Base-by-base conservation (phyloP, 2,113 vertebrate genomes). In the Chaenogobius annularis region DNA sequence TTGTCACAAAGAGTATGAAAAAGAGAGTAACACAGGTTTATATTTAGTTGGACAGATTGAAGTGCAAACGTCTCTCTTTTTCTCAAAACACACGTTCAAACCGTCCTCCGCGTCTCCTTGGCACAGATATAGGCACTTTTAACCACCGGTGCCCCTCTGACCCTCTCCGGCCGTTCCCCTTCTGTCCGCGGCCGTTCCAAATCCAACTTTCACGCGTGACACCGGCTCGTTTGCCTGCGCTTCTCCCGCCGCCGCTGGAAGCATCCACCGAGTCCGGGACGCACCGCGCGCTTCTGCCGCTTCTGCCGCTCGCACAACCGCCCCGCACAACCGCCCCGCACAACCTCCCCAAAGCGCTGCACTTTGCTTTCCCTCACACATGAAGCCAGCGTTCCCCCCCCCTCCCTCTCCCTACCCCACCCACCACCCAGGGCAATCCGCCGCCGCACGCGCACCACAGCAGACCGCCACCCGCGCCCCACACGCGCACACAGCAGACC, bases 291-390 rank as follows among this genome's bases (percentile, higher is more conserved):
- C 54, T 23, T 5, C 26, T 31, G 14, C 26, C 13, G 26, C 50
- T 10, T 10, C 19, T 20, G 50, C 50, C 50, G n/a, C 55, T 9
- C 37, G 11, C 55, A 26, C 23, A 31, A 13, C 23, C 12, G 23
- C 56, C 56, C n/a, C n/a, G n/a, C n/a, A n/a, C n/a, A n/a, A 26
- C 55, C 35, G 35, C 35, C 35, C 13, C 23, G 14, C 23, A 59
- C 86, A 92, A 82, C 92, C 89, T 91, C 91, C 35, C 91, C 94
- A 91, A 94, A 93, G 90, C 89, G 88, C 92, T 93, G 93, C 90
- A 93, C 90, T 92, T 85, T 92, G 83, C 80, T 90, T 94, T 92
- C 93, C 93, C 92, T 92, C 93, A 91, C 88, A 89, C 87, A 83
- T 91, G 48, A 76, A 68, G 84, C 48, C 52, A 54, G 72, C 55